A percentile compares a stretch with the other conserved stretches of the same genome.
phyloP scores from a whole-genome alignment of 1,140 invertebrate species.

The Antheraea pernyi region DNA sequence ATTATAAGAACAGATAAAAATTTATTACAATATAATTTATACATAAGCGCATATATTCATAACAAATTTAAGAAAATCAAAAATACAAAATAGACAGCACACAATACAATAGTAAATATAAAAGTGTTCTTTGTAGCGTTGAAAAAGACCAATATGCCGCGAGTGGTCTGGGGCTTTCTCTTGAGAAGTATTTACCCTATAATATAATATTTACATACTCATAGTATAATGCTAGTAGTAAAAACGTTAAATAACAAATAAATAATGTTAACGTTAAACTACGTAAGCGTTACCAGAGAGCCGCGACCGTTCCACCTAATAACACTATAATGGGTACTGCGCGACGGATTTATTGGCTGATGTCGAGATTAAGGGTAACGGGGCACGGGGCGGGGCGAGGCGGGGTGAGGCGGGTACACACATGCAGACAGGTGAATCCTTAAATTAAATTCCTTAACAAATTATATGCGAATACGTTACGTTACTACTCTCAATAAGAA shows the following conservation, averaged over 20 bases:
- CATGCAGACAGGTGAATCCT: not conserved
- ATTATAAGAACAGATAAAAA: no score
- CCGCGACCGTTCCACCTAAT: constrained; percentile 1
- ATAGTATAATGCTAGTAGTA: not conserved
- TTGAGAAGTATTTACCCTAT: no score
- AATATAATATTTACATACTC: not conserved
- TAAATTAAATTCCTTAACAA: not conserved
- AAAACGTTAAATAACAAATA: not conserved
- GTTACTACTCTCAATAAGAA: not conserved
- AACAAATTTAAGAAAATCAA: no score
- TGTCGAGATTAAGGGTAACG: not conserved
- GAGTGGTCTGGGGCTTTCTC: no score
- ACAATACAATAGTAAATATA: no score
- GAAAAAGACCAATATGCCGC: no score
- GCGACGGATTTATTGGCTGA: not conserved
- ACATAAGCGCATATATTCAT: no score
- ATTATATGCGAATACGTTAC: not conserved
- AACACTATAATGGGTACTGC: not conserved
- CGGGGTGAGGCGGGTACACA: not conserved
- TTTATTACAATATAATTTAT: no score
- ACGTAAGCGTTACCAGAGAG: not conserved
- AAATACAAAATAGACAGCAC: no score
- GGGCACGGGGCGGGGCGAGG: not conserved
- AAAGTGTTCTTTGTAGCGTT: no score
- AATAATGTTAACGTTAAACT: not conserved